A percentile compares a stretch with the other conserved stretches of the same genome.
Evolutionary conservation across 2,888 invertebrate species (phyloP).

Genomic region (Sthenelais limicola): DNA sequence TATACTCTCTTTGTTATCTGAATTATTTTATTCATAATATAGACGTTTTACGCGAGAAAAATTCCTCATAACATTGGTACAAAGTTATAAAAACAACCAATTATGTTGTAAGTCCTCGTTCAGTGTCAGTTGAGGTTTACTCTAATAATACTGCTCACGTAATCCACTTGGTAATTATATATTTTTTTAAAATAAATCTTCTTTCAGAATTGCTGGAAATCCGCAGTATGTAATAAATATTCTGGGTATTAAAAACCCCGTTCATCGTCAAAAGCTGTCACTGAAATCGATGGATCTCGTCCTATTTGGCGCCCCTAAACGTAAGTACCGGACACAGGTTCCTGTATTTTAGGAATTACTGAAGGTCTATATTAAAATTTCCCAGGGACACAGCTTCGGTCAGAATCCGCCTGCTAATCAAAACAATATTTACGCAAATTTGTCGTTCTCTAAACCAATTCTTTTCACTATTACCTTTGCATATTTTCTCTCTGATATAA

Average conservation of each 20-base stretch:
- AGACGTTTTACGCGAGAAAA: too few species aligned
- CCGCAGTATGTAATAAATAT: slow-evolving; percentile 84
- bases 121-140: too few species aligned
- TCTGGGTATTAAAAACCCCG: slow-evolving; percentile 96
- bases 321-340: slow-evolving; percentile 78
- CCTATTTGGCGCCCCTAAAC: slow-evolving; percentile 97
- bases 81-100: too few species aligned
- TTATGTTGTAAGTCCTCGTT: too few species aligned
- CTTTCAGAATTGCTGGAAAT: slow-evolving; percentile 90
- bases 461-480: too few species aligned
- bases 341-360: background rate
- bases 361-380: background rate
- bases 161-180: too few species aligned
- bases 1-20: too few species aligned
- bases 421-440: background rate
- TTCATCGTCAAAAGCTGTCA: slow-evolving; percentile 94
- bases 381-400: too few species aligned
- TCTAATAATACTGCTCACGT: too few species aligned
- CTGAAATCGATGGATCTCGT: slow-evolving; percentile 99
- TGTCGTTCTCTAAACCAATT: background rate
- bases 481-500: too few species aligned
- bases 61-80: too few species aligned
- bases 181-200: slow-evolving; percentile 7
- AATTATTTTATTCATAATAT: too few species aligned
- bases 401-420: background rate